phyloP scores from a whole-genome alignment of 2,888 invertebrate species.

The Psylliodes chrysocephalus region DNA sequence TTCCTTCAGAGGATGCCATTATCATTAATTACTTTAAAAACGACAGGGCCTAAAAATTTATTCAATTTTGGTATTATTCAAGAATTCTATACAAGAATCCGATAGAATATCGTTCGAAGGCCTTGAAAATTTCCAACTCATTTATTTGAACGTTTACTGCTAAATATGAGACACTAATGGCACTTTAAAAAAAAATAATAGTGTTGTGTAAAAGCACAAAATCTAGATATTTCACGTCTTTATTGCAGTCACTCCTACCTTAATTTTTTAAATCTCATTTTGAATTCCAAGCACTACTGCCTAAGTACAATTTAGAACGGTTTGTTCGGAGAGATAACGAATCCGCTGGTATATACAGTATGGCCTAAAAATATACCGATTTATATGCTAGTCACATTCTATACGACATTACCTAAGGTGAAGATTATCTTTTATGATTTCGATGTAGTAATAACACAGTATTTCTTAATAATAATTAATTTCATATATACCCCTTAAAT shows the following conservation, averaged over 20 bases:
- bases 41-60: too few relatives aligned
- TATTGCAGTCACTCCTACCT: conserved; percentile 26
- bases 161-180: conserved; percentile 27
- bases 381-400: too few relatives aligned
- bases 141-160: conserved; percentile 14
- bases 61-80: too few relatives aligned
- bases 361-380: conserved; percentile 4
- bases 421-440: too few relatives aligned
- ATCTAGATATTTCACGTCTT: conserved; percentile 32
- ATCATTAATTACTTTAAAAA: too few relatives aligned
- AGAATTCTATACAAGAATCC: too few relatives aligned
- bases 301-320: conserved; percentile 19
- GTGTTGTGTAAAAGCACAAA: conserved; percentile 28
- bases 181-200: conserved; percentile 23
- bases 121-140: neutral
- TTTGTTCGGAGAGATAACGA: conserved; percentile 20
- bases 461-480: too few relatives aligned
- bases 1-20: too few relatives aligned
- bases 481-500: too few relatives aligned
- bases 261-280: conserved; percentile 26
- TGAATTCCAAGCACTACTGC: conserved; percentile 22
- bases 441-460: too few relatives aligned
- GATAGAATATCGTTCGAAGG: neutral
- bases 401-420: too few relatives aligned
- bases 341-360: neutral